These are phyloP conservation scores for Oligia latruncula DNA, from an alignment of 2,888 invertebrate genomes.

Conservation along the genomic window DNA sequence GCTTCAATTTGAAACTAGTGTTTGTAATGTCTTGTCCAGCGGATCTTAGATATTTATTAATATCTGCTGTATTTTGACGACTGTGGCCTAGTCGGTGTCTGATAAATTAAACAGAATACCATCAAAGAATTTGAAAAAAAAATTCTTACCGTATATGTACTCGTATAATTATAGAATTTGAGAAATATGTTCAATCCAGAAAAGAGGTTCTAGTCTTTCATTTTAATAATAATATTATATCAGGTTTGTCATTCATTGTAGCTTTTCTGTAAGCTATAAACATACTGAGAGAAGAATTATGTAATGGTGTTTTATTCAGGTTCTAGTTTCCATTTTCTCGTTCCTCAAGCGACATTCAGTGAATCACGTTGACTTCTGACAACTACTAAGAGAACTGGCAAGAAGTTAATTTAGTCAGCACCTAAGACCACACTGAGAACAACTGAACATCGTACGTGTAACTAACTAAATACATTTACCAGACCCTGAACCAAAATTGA, in stretches of 20 bases:
- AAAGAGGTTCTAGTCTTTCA: background rate
- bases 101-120: too few relatives aligned
- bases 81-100: background rate
- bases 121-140: background rate
- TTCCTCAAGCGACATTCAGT: background rate
- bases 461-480: conserved; percentile 26
- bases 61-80: conserved; percentile 2
- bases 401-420: background rate
- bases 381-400: background rate
- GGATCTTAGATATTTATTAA: conserved; percentile 6
- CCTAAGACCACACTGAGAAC: background rate
- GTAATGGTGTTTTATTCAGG: background rate
- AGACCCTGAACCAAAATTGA: conserved; percentile 22
- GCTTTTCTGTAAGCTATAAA: background rate
- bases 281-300: background rate
- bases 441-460: conserved; percentile 4
- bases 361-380: background rate
- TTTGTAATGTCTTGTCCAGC: background rate
- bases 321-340: background rate
- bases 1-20: conserved; percentile 4
- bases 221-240: background rate
- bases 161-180: background rate
- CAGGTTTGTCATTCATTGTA: too few relatives aligned
- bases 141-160: background rate
- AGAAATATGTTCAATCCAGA: background rate